A percentile compares a stretch with the other conserved stretches of the same genome.
Conservation (phyloP, 2,113 vertebrate genomes). For the Myiozetetes cayanensis region DNA sequence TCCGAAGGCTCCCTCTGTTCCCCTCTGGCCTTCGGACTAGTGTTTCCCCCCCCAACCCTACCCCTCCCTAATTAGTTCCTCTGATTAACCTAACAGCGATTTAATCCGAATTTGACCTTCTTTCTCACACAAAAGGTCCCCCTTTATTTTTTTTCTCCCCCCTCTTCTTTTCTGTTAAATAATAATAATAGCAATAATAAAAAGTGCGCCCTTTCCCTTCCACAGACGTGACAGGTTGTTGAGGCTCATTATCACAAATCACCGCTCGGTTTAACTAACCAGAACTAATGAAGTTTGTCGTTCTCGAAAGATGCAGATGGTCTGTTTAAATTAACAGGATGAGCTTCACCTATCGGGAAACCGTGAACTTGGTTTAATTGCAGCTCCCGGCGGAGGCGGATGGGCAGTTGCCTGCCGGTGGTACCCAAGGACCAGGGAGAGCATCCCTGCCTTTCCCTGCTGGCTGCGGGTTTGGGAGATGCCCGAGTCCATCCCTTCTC, state of each 20-base stretch:
- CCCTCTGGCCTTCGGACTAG: background rate
- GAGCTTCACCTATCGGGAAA: constrained; percentile 66
- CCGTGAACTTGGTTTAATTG: constrained; percentile 65
- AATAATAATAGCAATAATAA: constrained; percentile 8
- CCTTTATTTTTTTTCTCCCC: background rate
- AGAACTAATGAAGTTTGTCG: constrained; percentile 79
- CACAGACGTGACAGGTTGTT: constrained; percentile 53
- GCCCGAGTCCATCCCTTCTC: background rate
- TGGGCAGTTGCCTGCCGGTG: constrained; percentile 34
- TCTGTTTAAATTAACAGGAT: constrained; percentile 69
- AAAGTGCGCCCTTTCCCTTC: constrained; percentile 18
- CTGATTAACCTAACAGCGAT: constrained; percentile 32
- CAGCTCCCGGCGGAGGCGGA: background rate
- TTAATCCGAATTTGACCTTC: constrained; percentile 57
- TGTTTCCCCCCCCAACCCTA: background rate
- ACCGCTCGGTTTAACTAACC: constrained; percentile 72
- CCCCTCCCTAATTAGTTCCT: constrained; percentile 39
- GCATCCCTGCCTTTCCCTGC: background rate
- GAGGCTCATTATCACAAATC: constrained; percentile 66
- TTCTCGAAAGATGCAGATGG: constrained; percentile 73
- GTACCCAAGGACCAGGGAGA: background rate
- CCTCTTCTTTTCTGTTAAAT: constrained; percentile 38
- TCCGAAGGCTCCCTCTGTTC: background rate
- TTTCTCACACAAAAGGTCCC: constrained; percentile 2
- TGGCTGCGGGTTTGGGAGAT: background rate